Percentiles rank a stretch among this genome's conserved stretches.
phyloP scores from a whole-genome alignment of 2,113 vertebrate species.

The Ptilonorhynchus violaceus region DNA sequence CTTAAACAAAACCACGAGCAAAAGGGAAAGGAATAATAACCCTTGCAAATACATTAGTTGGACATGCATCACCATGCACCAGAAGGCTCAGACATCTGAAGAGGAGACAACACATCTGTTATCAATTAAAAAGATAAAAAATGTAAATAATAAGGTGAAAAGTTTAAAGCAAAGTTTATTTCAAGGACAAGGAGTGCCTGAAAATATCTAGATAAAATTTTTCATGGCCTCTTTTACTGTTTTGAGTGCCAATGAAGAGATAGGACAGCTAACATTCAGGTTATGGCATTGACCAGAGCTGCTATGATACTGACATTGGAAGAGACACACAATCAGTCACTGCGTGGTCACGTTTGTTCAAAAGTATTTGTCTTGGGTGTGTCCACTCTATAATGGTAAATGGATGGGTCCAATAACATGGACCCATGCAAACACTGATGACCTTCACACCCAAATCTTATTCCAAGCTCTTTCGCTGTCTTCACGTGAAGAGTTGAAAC shows the following conservation, averaged over 20 bases:
- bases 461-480: not conserved
- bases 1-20: not conserved
- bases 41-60: not conserved
- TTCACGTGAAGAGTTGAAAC: not conserved
- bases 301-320: rapidly evolving
- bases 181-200: not conserved
- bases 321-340: rapidly evolving
- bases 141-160: not conserved
- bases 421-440: not conserved
- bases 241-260: not conserved
- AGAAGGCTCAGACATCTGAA: not conserved
- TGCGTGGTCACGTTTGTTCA: not conserved
- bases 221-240: not conserved
- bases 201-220: not conserved
- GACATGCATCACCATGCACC: not conserved
- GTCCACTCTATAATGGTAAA: not conserved
- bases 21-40: not conserved
- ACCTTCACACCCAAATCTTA: not conserved
- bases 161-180: not conserved
- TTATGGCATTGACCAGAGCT: not conserved
- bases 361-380: not conserved
- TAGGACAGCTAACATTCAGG: not conserved
- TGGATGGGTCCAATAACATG: too few species aligned
- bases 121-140: not conserved
- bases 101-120: not conserved